Evolutionary conservation across 2,797 vertebrate genomes (phyloP), one percentile per base, ranked within the genome.

Genomic region (Danio aesculapii): DNA sequence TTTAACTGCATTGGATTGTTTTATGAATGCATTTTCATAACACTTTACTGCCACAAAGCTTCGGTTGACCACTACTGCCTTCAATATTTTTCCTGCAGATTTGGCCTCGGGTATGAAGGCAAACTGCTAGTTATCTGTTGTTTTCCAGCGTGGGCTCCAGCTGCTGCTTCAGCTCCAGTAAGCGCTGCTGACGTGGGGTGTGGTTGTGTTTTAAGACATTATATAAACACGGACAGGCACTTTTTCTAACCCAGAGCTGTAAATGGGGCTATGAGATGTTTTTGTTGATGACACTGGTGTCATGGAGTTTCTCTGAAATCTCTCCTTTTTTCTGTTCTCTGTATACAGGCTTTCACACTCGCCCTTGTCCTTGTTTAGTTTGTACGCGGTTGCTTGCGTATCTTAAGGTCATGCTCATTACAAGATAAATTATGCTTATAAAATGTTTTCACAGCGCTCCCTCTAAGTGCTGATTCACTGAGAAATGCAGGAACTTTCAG

Each of bases 111-210:
- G 50, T 83, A 85, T 84, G 78, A 62, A 85, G 86, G 83, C 52
- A 85, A 88, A 85, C 63, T 70, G 70, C 62, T 77, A 74, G 77
- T 87, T 82, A 84, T 82, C 83, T 86, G 85, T 83, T 87, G 86
- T 84, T 73, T 89, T 88, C 80, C 85, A 73, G 72, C 75, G 85
- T 78, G 81, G 73, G 30, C 71, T 81, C 57, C 44, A n/a, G 46
- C 76, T 49, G 43, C 55, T 78, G 71, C 81, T 59, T 43, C 68
- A 41, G 62, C 16, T 61, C 67, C 81, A 62, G 39, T 16, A 47
- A 72, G 62, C 41, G 21, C 78, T 61, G 43, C 70, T 58, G 75
- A 77, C 73, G 53, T 69, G 19, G 62, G 57, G 81, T 77, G 76
- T 61, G 61, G 75, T 76, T 83, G 53, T 49, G 46, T 78, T 55